Evolutionary conservation across 2,797 vertebrate genomes (phyloP), one percentile per base, ranked within the genome.

Genomic region (Loriculus beryllinus): DNA sequence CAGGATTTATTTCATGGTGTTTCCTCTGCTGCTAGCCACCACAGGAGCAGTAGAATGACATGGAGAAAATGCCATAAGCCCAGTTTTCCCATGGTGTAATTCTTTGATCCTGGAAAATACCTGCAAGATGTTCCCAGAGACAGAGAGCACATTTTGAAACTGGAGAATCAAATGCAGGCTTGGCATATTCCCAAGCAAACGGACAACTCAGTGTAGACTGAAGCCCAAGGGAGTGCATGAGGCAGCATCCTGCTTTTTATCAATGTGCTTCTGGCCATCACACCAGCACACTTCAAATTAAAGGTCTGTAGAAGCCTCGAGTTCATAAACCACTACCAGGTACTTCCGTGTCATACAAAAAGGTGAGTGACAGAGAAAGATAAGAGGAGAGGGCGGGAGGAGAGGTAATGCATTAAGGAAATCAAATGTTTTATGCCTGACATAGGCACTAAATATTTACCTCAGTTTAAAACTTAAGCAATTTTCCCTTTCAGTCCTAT

Each of bases 401-500:
- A 93, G 54, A 92, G 45, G 6, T 26, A 75, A 79, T 4, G 35
- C 54, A n/a, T 29, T 31, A 6, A 92, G 59, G 89, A 86, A 94
- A 91, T 86, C 59, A 86, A 93, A 91, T 20, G 42, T 42, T 63
- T 16, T 37, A 26, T n/a, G 59, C 33, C 47, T 74, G 76, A 87
- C 93, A 91, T 4, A 71, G 74, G 52, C 74, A 85, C 39, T 70
- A 59, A 92, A 86, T 90, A 93, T 91, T 91, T 94, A 60, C 75
- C 43, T 85, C 52, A 21, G 10, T 39, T 79, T 35, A 51, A 88
- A 87, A 68, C 48, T 40, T 33, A 4, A 39, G 43, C 43, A 71
- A 12, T 90, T 95, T 95, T 87, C 63, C 79, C 74, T 90, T 84
- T 74, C 67, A 54, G 63, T 47, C 52, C 69, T 86, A 96, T 82